Evolutionary conservation across 2,888 invertebrate species (phyloP).

Genomic region (Trimorus sp.): DNA sequence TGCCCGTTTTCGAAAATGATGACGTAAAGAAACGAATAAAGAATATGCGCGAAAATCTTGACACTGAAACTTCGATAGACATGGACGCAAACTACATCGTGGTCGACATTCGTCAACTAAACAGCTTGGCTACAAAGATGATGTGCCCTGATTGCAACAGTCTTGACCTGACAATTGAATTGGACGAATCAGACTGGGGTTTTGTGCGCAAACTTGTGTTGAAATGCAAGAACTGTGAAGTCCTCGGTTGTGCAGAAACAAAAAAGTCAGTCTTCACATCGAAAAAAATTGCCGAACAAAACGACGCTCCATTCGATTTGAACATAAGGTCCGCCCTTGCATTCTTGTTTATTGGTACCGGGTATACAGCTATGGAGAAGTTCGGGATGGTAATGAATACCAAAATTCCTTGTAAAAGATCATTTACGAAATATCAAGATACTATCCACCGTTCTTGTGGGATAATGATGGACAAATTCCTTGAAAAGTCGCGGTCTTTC

Average conservation of each 20-base stretch:
- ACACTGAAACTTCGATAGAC: too few species aligned
- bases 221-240: slow-evolving; percentile 3
- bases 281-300: slow-evolving; percentile 11
- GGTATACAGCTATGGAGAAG: slow-evolving; percentile 12
- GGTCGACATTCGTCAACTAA: too few species aligned
- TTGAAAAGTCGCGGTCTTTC: background rate
- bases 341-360: slow-evolving; percentile 9
- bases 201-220: slow-evolving; percentile 7
- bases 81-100: too few species aligned
- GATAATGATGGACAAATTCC: background rate
- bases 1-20: too few species aligned
- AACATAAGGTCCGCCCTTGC: slow-evolving; percentile 12
- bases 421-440: slow-evolving; percentile 12
- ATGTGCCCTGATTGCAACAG: background rate
- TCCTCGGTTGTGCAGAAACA: background rate
- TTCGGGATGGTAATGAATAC: slow-evolving; percentile 14
- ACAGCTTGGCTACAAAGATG: too few species aligned
- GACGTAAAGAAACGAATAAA: too few species aligned
- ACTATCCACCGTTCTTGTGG: background rate
- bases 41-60: too few species aligned
- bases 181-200: slow-evolving; percentile 1
- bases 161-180: background rate
- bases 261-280: slow-evolving; percentile 6
- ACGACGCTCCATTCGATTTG: slow-evolving; percentile 13
- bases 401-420: slow-evolving; percentile 14